These are phyloP conservation scores for Phaethon lepturus DNA, from an alignment of 2,113 vertebrate species.

Conservation along the genomic window DNA sequence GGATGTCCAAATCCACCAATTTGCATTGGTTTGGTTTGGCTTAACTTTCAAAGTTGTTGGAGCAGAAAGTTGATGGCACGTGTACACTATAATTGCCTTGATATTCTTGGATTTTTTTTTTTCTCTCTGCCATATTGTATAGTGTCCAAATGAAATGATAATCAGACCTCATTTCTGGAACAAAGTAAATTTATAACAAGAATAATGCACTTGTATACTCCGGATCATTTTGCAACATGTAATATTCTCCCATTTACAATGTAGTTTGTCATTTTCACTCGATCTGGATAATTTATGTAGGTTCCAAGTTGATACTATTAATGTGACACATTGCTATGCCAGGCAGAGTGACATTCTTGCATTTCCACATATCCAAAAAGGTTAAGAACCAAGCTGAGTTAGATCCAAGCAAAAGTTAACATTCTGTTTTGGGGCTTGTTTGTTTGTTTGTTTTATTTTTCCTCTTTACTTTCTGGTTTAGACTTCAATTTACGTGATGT, in stretches of 20 bases:
- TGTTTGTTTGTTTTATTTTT: constrained; percentile 31
- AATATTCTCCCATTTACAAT: constrained; percentile 47
- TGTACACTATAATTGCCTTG: constrained; percentile 85
- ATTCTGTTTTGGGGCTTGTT: neutral
- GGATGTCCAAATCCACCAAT: constrained; percentile 88
- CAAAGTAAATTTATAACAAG: constrained; percentile 67
- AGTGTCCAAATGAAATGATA: constrained; percentile 73
- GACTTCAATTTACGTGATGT: constrained; percentile 1
- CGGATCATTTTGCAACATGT: constrained; percentile 59
- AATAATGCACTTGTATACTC: constrained; percentile 48
- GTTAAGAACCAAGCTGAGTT: constrained; percentile 15
- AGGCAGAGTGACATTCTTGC: neutral
- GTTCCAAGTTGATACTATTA: constrained; percentile 37
- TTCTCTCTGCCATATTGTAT: constrained; percentile 80
- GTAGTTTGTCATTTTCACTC: constrained; percentile 58
- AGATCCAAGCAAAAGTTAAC: constrained; percentile 32
- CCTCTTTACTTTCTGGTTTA: constrained; percentile 54
- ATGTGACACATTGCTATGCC: constrained; percentile 10
- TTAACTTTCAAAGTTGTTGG: constrained; percentile 86
- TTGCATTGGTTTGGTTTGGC: constrained; percentile 91
- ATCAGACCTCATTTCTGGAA: constrained; percentile 75
- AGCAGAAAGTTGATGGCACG: constrained; percentile 84
- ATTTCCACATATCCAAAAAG: neutral
- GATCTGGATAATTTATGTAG: constrained; percentile 33
- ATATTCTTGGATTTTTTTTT: constrained; percentile 78